Base-by-base conservation (phyloP, 2,888 invertebrate species). In the Heliconius ethilla region DNA sequence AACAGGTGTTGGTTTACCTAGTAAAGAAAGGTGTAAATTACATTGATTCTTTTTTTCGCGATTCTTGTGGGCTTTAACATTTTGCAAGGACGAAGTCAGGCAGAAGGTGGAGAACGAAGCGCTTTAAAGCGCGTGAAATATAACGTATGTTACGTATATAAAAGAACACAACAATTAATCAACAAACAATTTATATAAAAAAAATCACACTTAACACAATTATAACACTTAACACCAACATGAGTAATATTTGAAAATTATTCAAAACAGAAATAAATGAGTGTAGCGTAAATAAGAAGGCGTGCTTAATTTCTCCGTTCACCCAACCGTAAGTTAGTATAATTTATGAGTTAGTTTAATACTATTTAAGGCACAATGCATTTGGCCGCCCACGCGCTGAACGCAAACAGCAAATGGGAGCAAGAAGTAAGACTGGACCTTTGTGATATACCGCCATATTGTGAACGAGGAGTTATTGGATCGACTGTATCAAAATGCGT, bases 291-390 rank as follows among this genome's bases (percentile, higher is more conserved):
- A 66, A 74, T 73, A 74, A 73, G 37, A 75, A 51, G 69, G 59
- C 78, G 62, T 63, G 78, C 62, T 78, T 74, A 77, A 77, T 74
- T 74, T 67, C 77, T 66, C 76, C 55, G 72, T 51, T 73, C 66
- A 29, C 70, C 55, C 62, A 59, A 59, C 67, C 40, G 77, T 77
- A 74, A 74, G 67, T 77, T 74, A 74, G 69, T 75, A 66, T 83
- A 82, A 83, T 83, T 83, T 82, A 82, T 79, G 78, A 74, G 77
- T 78, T 77, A 79, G 76, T 77, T 78, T 81, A 82, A 82, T 81
- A 80, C 83, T 83, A 82, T 82, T 82, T 82, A 81, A 76, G 82
- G 82, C 72, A 82, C 81, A 82, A 82, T 80, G 82, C 78, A 80
- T 81, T 80, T 79, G 82, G 51, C 80, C 80, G 79, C 80, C 80